Base-by-base conservation (phyloP, 2,888 invertebrate species). In the Tanytarsus gracilentus region DNA sequence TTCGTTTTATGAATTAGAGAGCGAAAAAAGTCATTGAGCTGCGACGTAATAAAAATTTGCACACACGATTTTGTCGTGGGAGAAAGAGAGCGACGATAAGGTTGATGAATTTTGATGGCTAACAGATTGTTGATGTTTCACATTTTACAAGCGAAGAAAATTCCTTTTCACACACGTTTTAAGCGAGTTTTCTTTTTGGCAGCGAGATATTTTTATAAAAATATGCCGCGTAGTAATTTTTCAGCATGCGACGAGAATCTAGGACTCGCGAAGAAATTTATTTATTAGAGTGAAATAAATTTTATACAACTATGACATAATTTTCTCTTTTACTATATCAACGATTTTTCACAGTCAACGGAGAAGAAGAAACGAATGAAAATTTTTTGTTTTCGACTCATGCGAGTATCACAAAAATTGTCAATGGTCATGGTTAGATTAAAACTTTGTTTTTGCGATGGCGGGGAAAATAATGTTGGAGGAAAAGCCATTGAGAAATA, bases 401-500 rank as follows among this genome's bases (percentile, higher is more conserved):
- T 49, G 49, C 26, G 27, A 49, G 27, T 26, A 14, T 27, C n/a
- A 26, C 8, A 49, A 55, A 27, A 7, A 55, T 55, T 55, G 55
- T 55, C 55, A 39, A 39, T 55, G 55, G 55, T 55, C 55, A 55
- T 55, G 55, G 55, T 55, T 49, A 25, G 4, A 33, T 18, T 29
- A 52, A 23, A 52, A 16, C n/a, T 23, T 52, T 52, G 3, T n/a
- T n/a, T 40, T 11, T 16, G 33, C 36, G n/a, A 36, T 23, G 23
- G 23, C 8, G 5, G 21, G 11, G 21, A 21, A 44, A 44, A 21
- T 9, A 21, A 4, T 23, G 18, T 44, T 44, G n/a, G n/a, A n/a
- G n/a, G n/a, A n/a, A n/a, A n/a, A n/a, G n/a, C n/a, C n/a, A n/a
- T n/a, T n/a, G n/a, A n/a, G n/a, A n/a, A n/a, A n/a, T n/a, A n/a